These are phyloP conservation scores for Lucilia sericata DNA, from an alignment of 1,140 invertebrate species.

Conservation along the genomic window DNA sequence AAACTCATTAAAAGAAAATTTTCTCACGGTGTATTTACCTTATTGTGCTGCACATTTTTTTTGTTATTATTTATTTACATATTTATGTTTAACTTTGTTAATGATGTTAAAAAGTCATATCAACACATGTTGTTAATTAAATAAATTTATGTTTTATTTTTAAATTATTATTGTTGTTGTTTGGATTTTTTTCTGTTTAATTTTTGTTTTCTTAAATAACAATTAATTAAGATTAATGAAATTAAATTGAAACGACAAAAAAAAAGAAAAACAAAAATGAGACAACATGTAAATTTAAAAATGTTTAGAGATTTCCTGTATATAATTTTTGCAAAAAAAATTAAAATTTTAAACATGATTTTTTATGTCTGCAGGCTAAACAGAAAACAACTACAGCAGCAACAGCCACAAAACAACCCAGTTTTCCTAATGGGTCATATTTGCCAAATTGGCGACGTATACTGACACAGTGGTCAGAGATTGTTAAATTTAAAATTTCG, in stretches of 20 bases:
- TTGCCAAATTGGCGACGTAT: background rate
- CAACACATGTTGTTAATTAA: slow-evolving; percentile 24
- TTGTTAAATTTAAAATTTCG: too few species aligned
- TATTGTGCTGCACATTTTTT: too few species aligned
- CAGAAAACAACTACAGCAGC: background rate
- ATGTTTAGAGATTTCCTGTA: background rate
- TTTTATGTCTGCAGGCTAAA: background rate
- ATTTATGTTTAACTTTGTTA: too few species aligned
- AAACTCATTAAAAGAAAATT: too few species aligned
- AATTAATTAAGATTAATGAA: slow-evolving; percentile 25
- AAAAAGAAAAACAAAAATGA: background rate
- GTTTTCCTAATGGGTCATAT: slow-evolving; percentile 7
- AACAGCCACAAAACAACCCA: background rate
- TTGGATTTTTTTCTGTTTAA: background rate
- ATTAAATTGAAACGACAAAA: background rate
- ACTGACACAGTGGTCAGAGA: background rate
- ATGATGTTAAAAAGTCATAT: background rate
- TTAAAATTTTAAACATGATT: background rate
- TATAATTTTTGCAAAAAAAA: background rate
- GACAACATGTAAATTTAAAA: background rate
- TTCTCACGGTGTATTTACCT: too few species aligned
- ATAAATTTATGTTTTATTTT: slow-evolving; percentile 7
- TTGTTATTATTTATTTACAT: too few species aligned
- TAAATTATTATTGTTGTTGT: background rate
- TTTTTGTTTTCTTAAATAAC: background rate